Evolutionary conservation across 2,888 invertebrate genomes (phyloP).

Genomic region (Oscheius onirici): DNA sequence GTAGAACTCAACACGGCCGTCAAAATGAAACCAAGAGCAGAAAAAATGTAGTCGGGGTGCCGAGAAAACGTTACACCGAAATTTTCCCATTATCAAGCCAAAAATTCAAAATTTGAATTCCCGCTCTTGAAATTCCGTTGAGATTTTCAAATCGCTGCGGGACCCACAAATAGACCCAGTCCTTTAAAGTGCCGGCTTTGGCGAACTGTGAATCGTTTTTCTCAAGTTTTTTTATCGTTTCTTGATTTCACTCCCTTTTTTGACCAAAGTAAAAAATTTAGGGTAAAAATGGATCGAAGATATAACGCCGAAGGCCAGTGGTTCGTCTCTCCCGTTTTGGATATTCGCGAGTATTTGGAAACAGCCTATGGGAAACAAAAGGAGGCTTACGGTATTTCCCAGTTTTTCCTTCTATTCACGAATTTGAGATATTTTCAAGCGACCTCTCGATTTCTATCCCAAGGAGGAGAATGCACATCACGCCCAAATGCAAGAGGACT

Average conservation of each 20-base stretch:
- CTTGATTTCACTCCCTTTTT: neutral
- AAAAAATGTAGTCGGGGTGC: too few relatives aligned
- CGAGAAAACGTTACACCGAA: too few relatives aligned
- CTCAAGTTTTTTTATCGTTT: slow-evolving; percentile 8
- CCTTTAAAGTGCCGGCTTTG: too few relatives aligned
- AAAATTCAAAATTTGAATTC: too few relatives aligned
- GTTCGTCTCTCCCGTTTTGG: slow-evolving; percentile 46
- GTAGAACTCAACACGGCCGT: too few relatives aligned
- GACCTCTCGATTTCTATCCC: neutral
- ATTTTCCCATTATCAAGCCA: too few relatives aligned
- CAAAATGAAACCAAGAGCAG: too few relatives aligned
- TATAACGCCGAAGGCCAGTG: slow-evolving; percentile 48
- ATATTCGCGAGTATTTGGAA: slow-evolving; percentile 37
- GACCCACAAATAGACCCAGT: too few relatives aligned
- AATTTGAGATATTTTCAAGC: neutral
- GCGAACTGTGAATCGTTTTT: too few relatives aligned
- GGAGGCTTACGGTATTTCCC: neutral
- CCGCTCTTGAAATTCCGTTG: too few relatives aligned
- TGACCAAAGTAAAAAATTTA: neutral
- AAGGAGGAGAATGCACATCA: slow-evolving; percentile 22
- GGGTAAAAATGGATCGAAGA: slow-evolving; percentile 42
- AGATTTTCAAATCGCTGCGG: too few relatives aligned
- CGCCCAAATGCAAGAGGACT: slow-evolving; percentile 6
- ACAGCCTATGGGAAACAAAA: slow-evolving; percentile 21
- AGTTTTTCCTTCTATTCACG: neutral